These are phyloP conservation scores for Drosophila engyochracea DNA, from an alignment of 2,888 invertebrate species.

Conservation along the genomic window DNA sequence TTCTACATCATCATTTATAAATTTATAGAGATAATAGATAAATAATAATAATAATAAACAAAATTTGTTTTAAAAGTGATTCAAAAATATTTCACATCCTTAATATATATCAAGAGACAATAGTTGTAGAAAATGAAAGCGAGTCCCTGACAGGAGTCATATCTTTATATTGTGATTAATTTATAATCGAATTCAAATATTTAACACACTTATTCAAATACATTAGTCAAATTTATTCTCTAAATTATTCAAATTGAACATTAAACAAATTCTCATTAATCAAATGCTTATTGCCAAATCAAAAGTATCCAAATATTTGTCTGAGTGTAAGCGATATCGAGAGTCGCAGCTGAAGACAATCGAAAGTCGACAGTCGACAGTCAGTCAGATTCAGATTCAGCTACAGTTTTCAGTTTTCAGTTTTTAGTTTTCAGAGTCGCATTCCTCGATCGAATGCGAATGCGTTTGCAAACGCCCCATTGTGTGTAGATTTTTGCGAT, in stretches of 20 bases:
- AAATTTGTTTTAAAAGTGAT: neutral
- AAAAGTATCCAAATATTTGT: neutral
- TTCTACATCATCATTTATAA: neutral
- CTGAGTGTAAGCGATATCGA: constrained; percentile 30
- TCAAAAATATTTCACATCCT: neutral
- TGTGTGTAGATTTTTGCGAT: constrained; percentile 83
- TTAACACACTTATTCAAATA: neutral
- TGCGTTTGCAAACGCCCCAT: constrained; percentile 81
- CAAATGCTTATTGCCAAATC: neutral
- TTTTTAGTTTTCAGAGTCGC: constrained; percentile 47
- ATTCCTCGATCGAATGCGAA: constrained; percentile 63
- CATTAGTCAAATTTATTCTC: neutral
- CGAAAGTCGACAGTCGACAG: constrained; percentile 49
- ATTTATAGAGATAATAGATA: rapidly evolving
- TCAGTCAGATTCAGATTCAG: constrained; percentile 54
- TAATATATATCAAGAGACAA: neutral
- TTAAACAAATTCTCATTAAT: neutral
- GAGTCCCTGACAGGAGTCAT: rapidly evolving
- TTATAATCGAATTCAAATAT: neutral
- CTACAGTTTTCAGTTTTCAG: constrained; percentile 36
- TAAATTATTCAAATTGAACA: neutral
- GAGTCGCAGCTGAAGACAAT: constrained; percentile 44
- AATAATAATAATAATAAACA: neutral
- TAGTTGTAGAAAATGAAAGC: neutral
- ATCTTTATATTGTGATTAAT: neutral